Conservation (phyloP, 2,888 invertebrate species). For the Epinotia bilunana region DNA sequence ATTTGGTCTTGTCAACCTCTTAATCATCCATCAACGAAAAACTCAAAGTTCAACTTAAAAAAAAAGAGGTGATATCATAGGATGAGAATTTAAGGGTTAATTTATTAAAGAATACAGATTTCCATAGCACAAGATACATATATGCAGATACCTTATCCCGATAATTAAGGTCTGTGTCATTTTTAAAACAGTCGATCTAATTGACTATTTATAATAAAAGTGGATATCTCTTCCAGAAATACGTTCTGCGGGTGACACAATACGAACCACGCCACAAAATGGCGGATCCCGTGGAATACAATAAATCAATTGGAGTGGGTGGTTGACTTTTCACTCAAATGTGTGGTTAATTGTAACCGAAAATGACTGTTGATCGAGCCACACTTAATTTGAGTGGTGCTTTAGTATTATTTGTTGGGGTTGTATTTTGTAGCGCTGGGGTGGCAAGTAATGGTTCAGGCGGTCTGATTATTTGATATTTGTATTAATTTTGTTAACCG, state of each 20-base stretch:
- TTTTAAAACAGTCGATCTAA: neutral
- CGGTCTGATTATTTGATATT: conserved; percentile 76
- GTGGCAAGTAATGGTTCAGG: conserved; percentile 74
- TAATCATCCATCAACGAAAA: too few species aligned
- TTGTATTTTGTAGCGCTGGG: conserved; percentile 61
- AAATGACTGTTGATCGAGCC: conserved; percentile 85
- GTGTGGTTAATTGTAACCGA: conserved; percentile 85
- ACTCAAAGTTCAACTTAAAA: too few species aligned
- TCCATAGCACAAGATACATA: neutral
- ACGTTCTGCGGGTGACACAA: conserved; percentile 54
- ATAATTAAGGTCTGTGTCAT: neutral
- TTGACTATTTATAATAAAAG: neutral
- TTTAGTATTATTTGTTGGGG: conserved; percentile 70
- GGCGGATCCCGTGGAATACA: conserved; percentile 80
- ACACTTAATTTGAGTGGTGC: conserved; percentile 85
- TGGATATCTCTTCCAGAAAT: conserved; percentile 54
- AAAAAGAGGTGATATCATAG: too few species aligned
- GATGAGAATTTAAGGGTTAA: too few species aligned
- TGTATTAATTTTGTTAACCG: conserved; percentile 69
- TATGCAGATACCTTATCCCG: neutral
- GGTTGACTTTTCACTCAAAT: conserved; percentile 85
- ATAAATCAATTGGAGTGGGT: conserved; percentile 85
- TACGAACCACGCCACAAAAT: conserved; percentile 77
- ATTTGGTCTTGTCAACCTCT: too few species aligned
- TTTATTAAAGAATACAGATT: neutral